Evolutionary conservation across 2,113 vertebrate genomes (phyloP), one percentile per base, ranked within the genome.

Genomic region (Chionodraco myersi): DNA sequence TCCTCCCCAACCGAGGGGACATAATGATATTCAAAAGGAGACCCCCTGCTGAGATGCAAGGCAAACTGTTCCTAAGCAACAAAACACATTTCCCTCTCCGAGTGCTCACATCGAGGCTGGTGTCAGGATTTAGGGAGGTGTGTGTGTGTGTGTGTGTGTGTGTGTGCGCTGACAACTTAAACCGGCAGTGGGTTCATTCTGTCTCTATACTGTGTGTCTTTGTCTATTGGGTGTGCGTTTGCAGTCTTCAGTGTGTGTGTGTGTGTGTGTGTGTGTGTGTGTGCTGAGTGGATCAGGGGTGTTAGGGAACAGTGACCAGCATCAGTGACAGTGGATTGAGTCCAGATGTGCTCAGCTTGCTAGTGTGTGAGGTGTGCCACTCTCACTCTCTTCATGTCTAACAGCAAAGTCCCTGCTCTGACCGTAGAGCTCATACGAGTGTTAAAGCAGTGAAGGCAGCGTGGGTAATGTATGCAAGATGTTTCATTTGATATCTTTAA

Each of bases 21-120:
- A 90, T 93, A 94, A 95, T 94, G 92, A 93, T 92, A 91, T 93
- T 95, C 93, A 92, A 88, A 89, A 91, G 86, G 81, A 93, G 89
- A 87, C 85, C 91, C 90, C 91, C 92, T 64, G 80, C 88, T 5
- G 90, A 84, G 92, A 93, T 62, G 75, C 75, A 85, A 90, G 91
- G 86, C 92, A 89, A 93, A 91, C 92, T 93, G 93, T 94, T 94
- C 88, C 93, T 93, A 91, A 94, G 94, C 94, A 95, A 95, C 94
- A 93, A 94, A 94, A 94, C 92, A 93, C 90, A 92, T 86, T 89
- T 89, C 80, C 75, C 75, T 86, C 66, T 84, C 65, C 51, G 67
- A 86, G 82, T 72, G 75, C 82, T 88, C 53, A 70, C 45, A 77
- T 68, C 56, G 65, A 73, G 72, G 70, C 76, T 85, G 73, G 75